phyloP scores from a whole-genome alignment of 1,140 invertebrate species.

The Pogonomyrmex barbatus region DNA sequence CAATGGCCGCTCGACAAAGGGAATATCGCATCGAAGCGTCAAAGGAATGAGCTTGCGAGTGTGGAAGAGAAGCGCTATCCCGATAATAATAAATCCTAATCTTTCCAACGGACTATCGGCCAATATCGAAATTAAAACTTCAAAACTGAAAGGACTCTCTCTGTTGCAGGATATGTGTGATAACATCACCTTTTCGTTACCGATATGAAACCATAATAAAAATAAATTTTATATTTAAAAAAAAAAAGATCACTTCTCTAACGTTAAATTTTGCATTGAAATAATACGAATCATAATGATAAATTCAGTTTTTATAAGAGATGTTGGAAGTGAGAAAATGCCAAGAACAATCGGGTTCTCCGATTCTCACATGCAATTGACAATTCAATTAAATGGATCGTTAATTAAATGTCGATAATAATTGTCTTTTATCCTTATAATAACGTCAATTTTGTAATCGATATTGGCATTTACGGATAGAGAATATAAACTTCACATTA shows the following conservation, averaged over 20 bases:
- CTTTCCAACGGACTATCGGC: slow-evolving; percentile 19
- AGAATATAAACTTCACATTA: not conserved
- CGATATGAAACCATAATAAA: not conserved
- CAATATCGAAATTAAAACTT: slow-evolving; percentile 14
- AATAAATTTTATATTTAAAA: not conserved
- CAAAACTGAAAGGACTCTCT: not conserved
- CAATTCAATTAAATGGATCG: not conserved
- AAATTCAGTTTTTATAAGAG: not conserved
- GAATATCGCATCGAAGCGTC: slow-evolving; percentile 61
- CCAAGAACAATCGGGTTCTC: not conserved
- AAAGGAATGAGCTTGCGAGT: slow-evolving; percentile 44
- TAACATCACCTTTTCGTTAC: not conserved
- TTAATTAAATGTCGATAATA: slow-evolving; percentile 30
- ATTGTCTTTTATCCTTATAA: not conserved
- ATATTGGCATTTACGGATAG: not conserved
- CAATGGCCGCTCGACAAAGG: slow-evolving; percentile 61
- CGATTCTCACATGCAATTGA: not conserved
- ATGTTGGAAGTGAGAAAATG: not conserved
- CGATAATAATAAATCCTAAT: slow-evolving; percentile 61
- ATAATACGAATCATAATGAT: not conserved
- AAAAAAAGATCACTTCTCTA: not conserved
- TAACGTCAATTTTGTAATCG: slow-evolving; percentile 10
- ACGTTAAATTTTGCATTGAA: not conserved
- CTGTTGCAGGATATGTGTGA: not conserved
- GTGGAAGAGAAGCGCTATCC: not conserved